Evolutionary conservation across 1,140 invertebrate genomes (phyloP).

Genomic region (Drosophila ercepeae): DNA sequence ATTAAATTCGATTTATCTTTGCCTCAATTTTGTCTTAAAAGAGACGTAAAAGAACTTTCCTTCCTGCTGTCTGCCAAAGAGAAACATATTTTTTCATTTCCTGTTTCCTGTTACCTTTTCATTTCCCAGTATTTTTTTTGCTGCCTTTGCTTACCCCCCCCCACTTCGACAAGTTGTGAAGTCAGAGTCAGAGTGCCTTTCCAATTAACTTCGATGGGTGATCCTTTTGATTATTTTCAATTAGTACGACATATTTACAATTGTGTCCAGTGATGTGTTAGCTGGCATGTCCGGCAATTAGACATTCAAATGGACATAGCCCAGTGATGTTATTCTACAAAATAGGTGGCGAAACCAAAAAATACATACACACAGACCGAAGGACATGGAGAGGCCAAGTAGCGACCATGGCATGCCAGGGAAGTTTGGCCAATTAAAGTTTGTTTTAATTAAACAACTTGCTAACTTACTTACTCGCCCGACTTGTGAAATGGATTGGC

Average conservation of each 20-base stretch:
- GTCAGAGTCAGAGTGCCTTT: neutral
- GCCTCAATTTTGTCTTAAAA: neutral
- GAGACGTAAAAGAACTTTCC: too few species aligned
- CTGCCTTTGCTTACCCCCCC: neutral
- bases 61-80: neutral
- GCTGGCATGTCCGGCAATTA: constrained; percentile 60
- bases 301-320: constrained; percentile 12
- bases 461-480: constrained; percentile 56
- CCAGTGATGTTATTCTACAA: neutral
- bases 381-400: neutral
- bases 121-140: neutral
- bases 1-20: neutral
- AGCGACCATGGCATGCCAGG: neutral
- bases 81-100: constrained; percentile 3
- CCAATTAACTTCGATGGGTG: constrained; percentile 25
- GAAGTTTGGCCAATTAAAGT: constrained; percentile 74
- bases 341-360: neutral
- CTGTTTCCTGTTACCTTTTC: constrained; percentile 13
- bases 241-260: constrained; percentile 32
- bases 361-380: neutral
- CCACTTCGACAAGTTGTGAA: neutral
- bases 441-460: constrained; percentile 78
- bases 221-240: constrained; percentile 49
- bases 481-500: constrained; percentile 12
- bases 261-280: constrained; percentile 1